Evolutionary conservation across 2,113 vertebrate genomes (phyloP).

Genomic region (Lagopus leucura): DNA sequence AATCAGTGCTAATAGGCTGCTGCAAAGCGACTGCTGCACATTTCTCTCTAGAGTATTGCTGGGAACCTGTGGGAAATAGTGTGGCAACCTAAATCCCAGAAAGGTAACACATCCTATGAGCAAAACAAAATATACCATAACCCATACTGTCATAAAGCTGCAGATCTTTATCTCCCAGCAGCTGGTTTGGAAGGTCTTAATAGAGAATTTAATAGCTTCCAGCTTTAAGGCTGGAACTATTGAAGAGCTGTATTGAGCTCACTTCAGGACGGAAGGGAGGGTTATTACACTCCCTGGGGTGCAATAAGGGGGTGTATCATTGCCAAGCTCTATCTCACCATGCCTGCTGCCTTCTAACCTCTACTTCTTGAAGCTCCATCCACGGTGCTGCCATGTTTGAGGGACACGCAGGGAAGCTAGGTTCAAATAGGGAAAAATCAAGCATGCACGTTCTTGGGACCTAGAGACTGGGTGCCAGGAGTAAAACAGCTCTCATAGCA

Average conservation of each 20-base stretch:
- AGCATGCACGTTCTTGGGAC: background rate
- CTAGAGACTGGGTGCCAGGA: background rate
- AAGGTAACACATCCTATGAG: background rate
- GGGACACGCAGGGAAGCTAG: rapidly evolving
- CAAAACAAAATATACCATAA: background rate
- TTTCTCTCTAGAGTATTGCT: background rate
- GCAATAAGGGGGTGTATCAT: background rate
- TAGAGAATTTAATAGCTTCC: background rate
- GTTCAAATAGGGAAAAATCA: background rate
- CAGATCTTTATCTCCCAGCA: background rate
- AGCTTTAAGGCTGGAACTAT: background rate
- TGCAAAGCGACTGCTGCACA: background rate
- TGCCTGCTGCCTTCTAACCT: background rate
- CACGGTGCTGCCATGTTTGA: background rate
- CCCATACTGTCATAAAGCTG: rapidly evolving
- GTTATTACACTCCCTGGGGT: background rate
- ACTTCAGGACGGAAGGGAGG: background rate
- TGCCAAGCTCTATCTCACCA: background rate
- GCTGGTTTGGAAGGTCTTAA: background rate
- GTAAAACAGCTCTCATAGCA: background rate
- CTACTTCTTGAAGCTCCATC: background rate
- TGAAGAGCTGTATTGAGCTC: background rate
- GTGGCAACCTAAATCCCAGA: background rate
- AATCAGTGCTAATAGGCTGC: background rate
- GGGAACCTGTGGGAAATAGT: background rate